Base-by-base conservation (phyloP, 1,140 invertebrate species). In the Diachasmimorpha longicaudata region DNA sequence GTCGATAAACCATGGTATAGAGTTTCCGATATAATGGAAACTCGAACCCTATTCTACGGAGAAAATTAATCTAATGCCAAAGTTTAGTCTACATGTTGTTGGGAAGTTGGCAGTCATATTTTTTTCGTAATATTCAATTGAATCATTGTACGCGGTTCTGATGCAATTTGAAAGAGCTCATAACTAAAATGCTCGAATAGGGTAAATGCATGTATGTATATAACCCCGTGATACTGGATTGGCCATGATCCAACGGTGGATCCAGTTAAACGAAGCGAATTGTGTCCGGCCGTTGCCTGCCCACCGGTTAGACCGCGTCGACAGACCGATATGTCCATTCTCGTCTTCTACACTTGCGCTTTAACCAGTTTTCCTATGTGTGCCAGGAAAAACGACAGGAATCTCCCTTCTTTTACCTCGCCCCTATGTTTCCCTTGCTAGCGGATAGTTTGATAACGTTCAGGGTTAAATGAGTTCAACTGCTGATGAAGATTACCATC, bases 231-330 rank as follows among this genome's bases (percentile, higher is more conserved):
- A 83, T 84, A 84, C 76, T 76, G 77, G 3, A 44, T 83, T 86
- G 84, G 85, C 82, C 70, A 75, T 81, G 75, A 72, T 81, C 85
- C 84, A 86, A 77, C 55, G 44, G 25, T 71, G 68, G 74, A 78
- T 80, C 75, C 70, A 48, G 83, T 84, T 85, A 85, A 86, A 84
- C 82, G 84, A 86, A 85, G 79, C 81, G 82, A 81, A 83, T 82
- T 81, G 79, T 85, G 58, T 66, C 23, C 58, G 58, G 48, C 77
- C 79, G 79, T n/a, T n/a, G n/a, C n/a, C n/a, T n/a, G n/a, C n/a
- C n/a, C n/a, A n/a, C 79, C 74, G 67, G 37, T 25, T 31, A 75
- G 58, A 69, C 14, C 39, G 67, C 74, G 67, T 76, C 48, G 74
- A 79, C 79, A 77, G 21, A 76, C 31, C 63, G 74, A 76, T 75